Evolutionary conservation across 2,113 vertebrate species (phyloP), one percentile per base, ranked within the genome.

Genomic region (Larimichthys crocea): DNA sequence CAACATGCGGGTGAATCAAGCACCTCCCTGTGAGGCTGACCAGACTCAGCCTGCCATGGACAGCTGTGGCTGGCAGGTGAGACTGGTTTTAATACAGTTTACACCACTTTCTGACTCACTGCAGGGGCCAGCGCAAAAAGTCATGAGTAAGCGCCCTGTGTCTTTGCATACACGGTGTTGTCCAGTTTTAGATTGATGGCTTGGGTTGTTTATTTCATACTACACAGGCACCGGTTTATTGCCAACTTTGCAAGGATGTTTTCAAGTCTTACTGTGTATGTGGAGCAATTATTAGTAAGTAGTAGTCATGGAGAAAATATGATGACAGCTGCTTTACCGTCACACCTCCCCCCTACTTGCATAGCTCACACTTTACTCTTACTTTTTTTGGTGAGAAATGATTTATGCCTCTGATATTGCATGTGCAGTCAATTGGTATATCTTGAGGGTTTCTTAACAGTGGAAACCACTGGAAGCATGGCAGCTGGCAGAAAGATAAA

Each of bases 341-440:
- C 76, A 69, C 80, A 82, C 53, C 74, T 57, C 44, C 49, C 50
- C 5, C 67, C 20, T 55, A 16, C 76, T 84, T 19, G 15, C 69
- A 86, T 83, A 70, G 64, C 76, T 86, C 77, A 82, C 49, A 80
- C 76, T 90, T 84, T 83, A 82, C 65, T 76, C 67, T 82, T 77
- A 82, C 69, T 88, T 83, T 40, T 24, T 78, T 90, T 67, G 52
- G 44, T 44, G 53, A 57, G 26, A 56, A 62, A 50, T 86, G 84
- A 91, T 93, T 90, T 92, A 83, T 89, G 77, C 76, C 10, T 75
- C 57, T 70, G 84, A 88, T 81, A 73, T 78, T 89, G 63, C 29
- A 69, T 84, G 85, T 86, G 52, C 67, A 84, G 76, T 81, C 76
- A 77, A 57, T 74, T 72, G 61, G 61, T 74, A 83, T 86, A 83